Base-by-base conservation (phyloP, 2,888 invertebrate genomes). In the Tachina lurida region DNA sequence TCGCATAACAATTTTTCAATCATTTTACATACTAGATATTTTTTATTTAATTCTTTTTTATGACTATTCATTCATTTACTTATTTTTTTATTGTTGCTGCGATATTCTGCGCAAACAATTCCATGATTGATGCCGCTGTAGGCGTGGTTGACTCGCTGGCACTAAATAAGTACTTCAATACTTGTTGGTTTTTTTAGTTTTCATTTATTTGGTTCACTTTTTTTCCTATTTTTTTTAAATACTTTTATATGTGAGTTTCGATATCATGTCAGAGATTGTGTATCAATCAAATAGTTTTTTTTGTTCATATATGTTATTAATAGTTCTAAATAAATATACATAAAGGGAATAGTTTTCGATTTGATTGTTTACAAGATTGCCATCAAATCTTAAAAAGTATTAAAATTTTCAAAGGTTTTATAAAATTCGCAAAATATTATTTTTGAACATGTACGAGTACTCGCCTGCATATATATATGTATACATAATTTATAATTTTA, bases 51-150 rank as follows among this genome's bases (percentile, higher is more conserved):
- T 47, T 47, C 5, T 39, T 56, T 58, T 65, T 62, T 49, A 1
- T 52, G 39, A 10, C 67, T 52, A 49, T 56, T 62, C 47, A 45
- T 71, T 79, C 52, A 63, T 8, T 43, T 49, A 58, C 7, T 77
- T 49, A 60, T 19, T 41, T 17, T 75, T 63, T 45, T 9, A 19
- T 47, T 65, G 49, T 47, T 56, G 54, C 71, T 67, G 73, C 74
- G 65, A 67, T 80, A 67, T 80, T 70, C 56, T 47, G 41, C 63
- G 22, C 82, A 70, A 70, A 71, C 68, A 71, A 71, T 77, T 71
- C 58, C 49, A 83, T 83, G 82, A 77, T 77, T 83, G 82, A 83
- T 83, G 76, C 76, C 71, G 76, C 70, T 77, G 65, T 71, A 83
- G 82, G 82, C 82, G 76, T 83, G 82, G 65, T 83, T 83, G 71